Evolutionary conservation across 2,113 vertebrate genomes (phyloP).

Genomic region (Cynoglossus semilaevis): DNA sequence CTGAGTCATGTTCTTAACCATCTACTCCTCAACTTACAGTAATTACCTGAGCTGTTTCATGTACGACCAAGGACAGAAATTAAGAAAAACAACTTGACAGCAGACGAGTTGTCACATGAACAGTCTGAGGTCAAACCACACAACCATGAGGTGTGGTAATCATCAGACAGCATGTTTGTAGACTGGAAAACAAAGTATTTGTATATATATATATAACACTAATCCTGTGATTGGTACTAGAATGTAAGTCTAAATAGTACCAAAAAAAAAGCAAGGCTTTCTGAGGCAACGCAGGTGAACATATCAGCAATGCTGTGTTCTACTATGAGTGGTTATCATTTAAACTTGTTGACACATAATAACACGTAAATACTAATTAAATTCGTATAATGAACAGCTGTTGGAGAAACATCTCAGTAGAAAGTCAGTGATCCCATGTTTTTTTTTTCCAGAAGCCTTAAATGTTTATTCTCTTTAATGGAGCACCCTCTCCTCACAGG

Average conservation of each 20-base stretch:
- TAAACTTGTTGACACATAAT: slow-evolving; percentile 2
- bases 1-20: slow-evolving; percentile 36
- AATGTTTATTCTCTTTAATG: too few relatives aligned
- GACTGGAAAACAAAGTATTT: too few relatives aligned
- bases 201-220: too few relatives aligned
- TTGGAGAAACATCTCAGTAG: not conserved
- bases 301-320: not conserved
- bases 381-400: slow-evolving; percentile 3
- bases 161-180: too few relatives aligned
- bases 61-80: not conserved
- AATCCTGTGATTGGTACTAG: too few relatives aligned
- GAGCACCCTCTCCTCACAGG: too few relatives aligned
- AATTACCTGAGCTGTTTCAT: slow-evolving; percentile 23
- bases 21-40: slow-evolving; percentile 17
- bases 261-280: not conserved
- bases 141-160: too few relatives aligned
- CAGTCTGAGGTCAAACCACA: not conserved
- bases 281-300: not conserved
- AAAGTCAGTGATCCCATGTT: not conserved
- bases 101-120: slow-evolving; percentile 3
- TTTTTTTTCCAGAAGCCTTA: not conserved
- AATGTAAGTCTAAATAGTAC: too few relatives aligned
- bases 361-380: slow-evolving; percentile 6
- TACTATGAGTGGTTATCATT: slow-evolving; percentile 2
- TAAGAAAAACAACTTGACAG: not conserved